Conservation (phyloP, 2,888 invertebrate species). For the Clivina fossor region DNA sequence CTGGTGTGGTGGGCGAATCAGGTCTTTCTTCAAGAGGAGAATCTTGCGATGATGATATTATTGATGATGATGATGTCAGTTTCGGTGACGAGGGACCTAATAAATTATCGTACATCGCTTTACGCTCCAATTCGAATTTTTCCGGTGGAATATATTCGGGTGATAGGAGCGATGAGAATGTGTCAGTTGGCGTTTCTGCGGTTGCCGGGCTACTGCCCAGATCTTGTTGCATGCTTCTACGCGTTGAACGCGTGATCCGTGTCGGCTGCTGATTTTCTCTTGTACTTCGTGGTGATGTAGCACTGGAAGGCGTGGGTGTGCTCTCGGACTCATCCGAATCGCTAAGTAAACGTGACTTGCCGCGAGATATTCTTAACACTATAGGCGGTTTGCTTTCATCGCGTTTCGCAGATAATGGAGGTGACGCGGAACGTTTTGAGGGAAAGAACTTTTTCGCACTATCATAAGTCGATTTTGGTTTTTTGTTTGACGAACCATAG, state of each 20-base stretch:
- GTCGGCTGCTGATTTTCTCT: slow-evolving; percentile 45
- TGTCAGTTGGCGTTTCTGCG: slow-evolving; percentile 46
- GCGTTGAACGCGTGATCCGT: slow-evolving; percentile 51
- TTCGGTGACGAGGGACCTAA: slow-evolving; percentile 47
- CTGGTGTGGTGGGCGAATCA: slow-evolving; percentile 14
- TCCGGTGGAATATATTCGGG: slow-evolving; percentile 55
- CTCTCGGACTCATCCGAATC: slow-evolving; percentile 53
- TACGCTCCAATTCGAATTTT: slow-evolving; percentile 53
- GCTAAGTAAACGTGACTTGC: slow-evolving; percentile 59
- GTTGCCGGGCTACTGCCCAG: slow-evolving; percentile 51
- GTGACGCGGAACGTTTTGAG: slow-evolving; percentile 43
- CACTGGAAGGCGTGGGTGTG: slow-evolving; percentile 58
- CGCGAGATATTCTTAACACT: slow-evolving; percentile 84
- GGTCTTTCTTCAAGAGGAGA: slow-evolving; percentile 1
- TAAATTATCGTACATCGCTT: slow-evolving; percentile 53
- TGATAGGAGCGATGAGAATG: slow-evolving; percentile 46
- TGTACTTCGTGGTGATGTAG: slow-evolving; percentile 55
- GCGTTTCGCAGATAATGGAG: slow-evolving; percentile 31
- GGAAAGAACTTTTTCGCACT: slow-evolving; percentile 50
- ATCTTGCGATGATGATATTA: background rate
- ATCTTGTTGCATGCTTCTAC: slow-evolving; percentile 53
- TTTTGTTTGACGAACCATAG: slow-evolving; percentile 33
- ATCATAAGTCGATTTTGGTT: slow-evolving; percentile 48
- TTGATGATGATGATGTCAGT: no score
- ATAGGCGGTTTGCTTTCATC: slow-evolving; percentile 67